phyloP scores from a whole-genome alignment of 2,113 vertebrate species.

The Prolemur simus region DNA sequence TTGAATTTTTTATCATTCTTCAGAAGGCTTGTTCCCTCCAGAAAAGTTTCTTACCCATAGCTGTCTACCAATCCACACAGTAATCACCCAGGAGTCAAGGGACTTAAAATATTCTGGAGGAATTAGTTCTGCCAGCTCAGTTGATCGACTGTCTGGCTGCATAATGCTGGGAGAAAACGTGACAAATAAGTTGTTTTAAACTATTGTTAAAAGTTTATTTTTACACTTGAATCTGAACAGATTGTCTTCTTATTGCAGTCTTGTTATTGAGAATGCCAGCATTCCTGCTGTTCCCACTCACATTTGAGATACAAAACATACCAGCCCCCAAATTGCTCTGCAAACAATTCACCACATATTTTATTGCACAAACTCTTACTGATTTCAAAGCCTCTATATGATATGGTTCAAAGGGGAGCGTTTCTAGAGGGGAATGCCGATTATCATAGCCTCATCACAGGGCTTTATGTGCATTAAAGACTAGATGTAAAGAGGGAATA shows the following conservation, averaged over 20 bases:
- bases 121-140: not conserved
- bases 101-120: not conserved
- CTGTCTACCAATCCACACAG: not conserved
- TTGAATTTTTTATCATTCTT: conserved; percentile 9
- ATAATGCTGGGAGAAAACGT: not conserved
- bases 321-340: not conserved
- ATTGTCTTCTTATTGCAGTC: not conserved
- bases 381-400: conserved; percentile 30
- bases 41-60: not conserved
- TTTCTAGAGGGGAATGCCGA: not conserved
- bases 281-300: not conserved
- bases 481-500: not conserved
- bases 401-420: conserved; percentile 12
- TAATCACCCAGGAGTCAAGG: not conserved
- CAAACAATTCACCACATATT: conserved; percentile 41
- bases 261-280: conserved; percentile 1
- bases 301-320: not conserved
- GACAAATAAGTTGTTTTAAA: conserved; percentile 37
- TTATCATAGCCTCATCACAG: not conserved
- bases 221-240: not conserved
- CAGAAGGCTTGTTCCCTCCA: not conserved
- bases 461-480: not conserved
- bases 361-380: not conserved
- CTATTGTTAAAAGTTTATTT: conserved; percentile 58
- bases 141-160: conserved; percentile 1